Percentiles rank a stretch among this genome's conserved stretches.
Conservation (phyloP, 1,140 invertebrate genomes). For the Drosophila oshimai region DNA sequence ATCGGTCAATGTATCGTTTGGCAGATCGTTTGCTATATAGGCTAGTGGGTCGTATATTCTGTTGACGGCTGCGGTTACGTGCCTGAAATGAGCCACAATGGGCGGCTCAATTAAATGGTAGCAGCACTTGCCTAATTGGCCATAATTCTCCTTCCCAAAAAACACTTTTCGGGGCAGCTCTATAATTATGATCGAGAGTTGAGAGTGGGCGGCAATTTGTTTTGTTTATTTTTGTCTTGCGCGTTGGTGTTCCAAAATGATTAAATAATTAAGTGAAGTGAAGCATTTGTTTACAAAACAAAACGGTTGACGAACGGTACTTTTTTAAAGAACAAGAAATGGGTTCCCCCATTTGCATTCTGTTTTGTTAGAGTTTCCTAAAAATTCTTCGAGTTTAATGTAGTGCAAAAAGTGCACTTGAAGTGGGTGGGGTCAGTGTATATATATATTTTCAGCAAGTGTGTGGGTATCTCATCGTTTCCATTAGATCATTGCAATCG, state of each 20-base stretch:
- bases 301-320: slow-evolving; percentile 54
- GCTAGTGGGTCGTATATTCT: slow-evolving; percentile 58
- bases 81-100: slow-evolving; percentile 52
- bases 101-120: slow-evolving; percentile 64
- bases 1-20: slow-evolving; percentile 30
- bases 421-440: slow-evolving; percentile 25
- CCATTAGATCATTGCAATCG: slow-evolving; percentile 56
- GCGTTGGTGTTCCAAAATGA: slow-evolving; percentile 35
- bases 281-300: slow-evolving; percentile 62
- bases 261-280: slow-evolving; percentile 31
- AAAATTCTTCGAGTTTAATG: slow-evolving; percentile 22
- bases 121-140: slow-evolving; percentile 71
- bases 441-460: neutral
- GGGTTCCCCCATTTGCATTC: neutral
- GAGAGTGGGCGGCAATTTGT: slow-evolving; percentile 45
- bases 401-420: slow-evolving; percentile 40
- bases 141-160: slow-evolving; percentile 42
- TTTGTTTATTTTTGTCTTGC: slow-evolving; percentile 23
- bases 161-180: slow-evolving; percentile 26
- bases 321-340: neutral
- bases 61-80: slow-evolving; percentile 58
- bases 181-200: slow-evolving; percentile 50
- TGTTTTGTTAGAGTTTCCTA: neutral
- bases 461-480: slow-evolving; percentile 49
- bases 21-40: slow-evolving; percentile 49